These are phyloP conservation scores for Amphibalanus amphitrite DNA, from an alignment of 1,140 invertebrate species.

Conservation along the genomic window DNA sequence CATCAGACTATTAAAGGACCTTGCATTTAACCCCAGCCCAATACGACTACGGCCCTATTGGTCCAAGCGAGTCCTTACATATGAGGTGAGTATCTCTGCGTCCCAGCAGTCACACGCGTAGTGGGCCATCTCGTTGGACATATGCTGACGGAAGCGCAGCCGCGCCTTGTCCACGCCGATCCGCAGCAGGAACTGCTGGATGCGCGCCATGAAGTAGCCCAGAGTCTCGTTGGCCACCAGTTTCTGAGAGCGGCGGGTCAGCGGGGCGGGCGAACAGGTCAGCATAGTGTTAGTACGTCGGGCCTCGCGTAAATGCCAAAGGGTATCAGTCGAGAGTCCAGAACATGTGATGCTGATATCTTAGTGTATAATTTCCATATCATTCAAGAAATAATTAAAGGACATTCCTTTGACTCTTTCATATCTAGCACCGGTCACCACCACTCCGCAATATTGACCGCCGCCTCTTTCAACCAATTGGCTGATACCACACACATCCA, in stretches of 20 bases:
- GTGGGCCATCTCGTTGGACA: slow-evolving; percentile 99
- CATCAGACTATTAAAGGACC: no score
- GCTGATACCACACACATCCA: neutral
- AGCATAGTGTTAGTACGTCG: no score
- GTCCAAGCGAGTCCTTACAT: slow-evolving; percentile 43
- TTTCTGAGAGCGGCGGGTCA: slow-evolving; percentile 34
- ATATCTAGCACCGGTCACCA: neutral
- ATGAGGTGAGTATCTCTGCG: slow-evolving; percentile 86
- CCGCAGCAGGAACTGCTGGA: slow-evolving; percentile 71
- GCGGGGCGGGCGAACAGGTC: no score
- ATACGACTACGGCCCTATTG: no score
- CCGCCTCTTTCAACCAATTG: no score
- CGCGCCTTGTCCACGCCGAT: slow-evolving; percentile 72
- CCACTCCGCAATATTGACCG: neutral
- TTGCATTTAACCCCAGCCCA: no score
- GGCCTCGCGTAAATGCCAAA: no score
- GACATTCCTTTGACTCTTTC: neutral
- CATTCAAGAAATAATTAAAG: no score
- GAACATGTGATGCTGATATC: no score
- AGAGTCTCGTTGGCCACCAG: slow-evolving; percentile 92
- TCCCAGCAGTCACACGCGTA: slow-evolving; percentile 99
- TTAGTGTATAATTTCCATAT: no score
- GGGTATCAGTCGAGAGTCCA: no score
- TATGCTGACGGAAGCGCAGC: slow-evolving; percentile 91
- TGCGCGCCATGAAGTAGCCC: slow-evolving; percentile 94